A percentile compares a stretch with the other conserved stretches of the same genome.
phyloP scores from a whole-genome alignment of 2,888 invertebrate species.

The Nineta flava region DNA sequence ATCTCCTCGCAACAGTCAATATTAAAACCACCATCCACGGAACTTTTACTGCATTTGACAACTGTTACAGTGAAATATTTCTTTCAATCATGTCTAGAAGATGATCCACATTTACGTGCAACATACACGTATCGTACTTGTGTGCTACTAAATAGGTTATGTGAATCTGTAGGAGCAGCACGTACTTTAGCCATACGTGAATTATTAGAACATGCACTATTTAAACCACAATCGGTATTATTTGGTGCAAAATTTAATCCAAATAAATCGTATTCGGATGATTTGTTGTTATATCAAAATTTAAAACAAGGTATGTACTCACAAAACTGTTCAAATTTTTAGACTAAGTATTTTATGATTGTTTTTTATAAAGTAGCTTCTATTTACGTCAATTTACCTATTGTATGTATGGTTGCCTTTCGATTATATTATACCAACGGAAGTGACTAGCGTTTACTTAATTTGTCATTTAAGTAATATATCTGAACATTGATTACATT shows the following conservation, averaged over 20 bases:
- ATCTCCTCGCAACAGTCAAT: conserved; percentile 35
- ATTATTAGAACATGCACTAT: conserved; percentile 55
- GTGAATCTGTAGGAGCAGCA: conserved; percentile 49
- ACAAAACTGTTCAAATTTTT: too few species aligned
- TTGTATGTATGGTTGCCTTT: too few species aligned
- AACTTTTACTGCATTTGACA: conserved; percentile 50
- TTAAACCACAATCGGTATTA: conserved; percentile 44
- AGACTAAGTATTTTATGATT: too few species aligned
- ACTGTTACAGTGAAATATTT: conserved; percentile 60
- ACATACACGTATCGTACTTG: conserved; percentile 47
- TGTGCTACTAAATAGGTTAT: conserved; percentile 46
- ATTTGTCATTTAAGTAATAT: too few species aligned
- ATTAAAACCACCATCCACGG: conserved; percentile 38
- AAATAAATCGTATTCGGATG: conserved; percentile 29
- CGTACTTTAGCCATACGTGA: conserved; percentile 56
- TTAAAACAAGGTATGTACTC: conserved; percentile 45
- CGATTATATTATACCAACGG: too few species aligned
- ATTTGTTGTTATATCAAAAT: conserved; percentile 51
- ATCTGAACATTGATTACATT: too few species aligned
- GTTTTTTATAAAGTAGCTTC: too few species aligned
- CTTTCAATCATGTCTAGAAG: conserved; percentile 52
- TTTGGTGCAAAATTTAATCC: conserved; percentile 48
- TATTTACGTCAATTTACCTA: too few species aligned
- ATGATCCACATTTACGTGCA: conserved; percentile 42
- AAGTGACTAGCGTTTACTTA: too few species aligned